Evolutionary conservation across 2,888 invertebrate genomes (phyloP).

Genomic region (Xanthia togata): DNA sequence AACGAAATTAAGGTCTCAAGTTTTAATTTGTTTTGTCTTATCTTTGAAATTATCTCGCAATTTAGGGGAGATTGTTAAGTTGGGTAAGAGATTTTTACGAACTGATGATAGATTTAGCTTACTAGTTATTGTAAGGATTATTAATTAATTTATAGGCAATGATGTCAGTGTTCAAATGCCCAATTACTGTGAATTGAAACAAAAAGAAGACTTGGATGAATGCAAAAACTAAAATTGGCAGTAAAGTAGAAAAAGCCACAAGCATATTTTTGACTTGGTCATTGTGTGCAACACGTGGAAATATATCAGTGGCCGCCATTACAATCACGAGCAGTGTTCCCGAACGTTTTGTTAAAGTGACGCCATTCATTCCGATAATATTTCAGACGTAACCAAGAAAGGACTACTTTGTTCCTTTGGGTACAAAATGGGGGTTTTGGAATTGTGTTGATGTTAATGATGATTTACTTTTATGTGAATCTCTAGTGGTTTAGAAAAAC

Average conservation of each 20-base stretch:
- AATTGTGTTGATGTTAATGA: conserved; percentile 15
- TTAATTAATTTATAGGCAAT: background rate
- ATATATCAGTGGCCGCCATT: conserved; percentile 43
- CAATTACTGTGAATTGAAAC: background rate
- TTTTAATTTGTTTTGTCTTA: conserved; percentile 68
- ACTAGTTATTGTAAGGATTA: background rate
- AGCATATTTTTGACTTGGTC: conserved; percentile 21
- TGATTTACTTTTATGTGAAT: background rate
- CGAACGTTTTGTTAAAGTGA: conserved; percentile 35
- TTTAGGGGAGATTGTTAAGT: conserved; percentile 48
- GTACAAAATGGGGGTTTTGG: background rate
- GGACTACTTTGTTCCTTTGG: conserved; percentile 13
- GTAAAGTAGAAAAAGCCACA: conserved; percentile 16
- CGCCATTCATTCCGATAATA: conserved; percentile 37
- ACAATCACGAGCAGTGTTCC: conserved; percentile 40
- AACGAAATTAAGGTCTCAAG: conserved; percentile 59
- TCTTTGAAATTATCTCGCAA: conserved; percentile 59
- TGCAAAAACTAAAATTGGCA: conserved; percentile 22
- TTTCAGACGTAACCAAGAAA: conserved; percentile 14
- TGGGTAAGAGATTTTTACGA: conserved; percentile 15
- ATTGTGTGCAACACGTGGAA: conserved; percentile 53
- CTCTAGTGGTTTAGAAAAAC: background rate
- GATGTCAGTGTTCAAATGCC: background rate
- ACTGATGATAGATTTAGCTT: background rate
- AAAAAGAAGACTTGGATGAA: background rate